Evolutionary conservation across 2,888 invertebrate species (phyloP).

Genomic region (Aleiodes testaceus): DNA sequence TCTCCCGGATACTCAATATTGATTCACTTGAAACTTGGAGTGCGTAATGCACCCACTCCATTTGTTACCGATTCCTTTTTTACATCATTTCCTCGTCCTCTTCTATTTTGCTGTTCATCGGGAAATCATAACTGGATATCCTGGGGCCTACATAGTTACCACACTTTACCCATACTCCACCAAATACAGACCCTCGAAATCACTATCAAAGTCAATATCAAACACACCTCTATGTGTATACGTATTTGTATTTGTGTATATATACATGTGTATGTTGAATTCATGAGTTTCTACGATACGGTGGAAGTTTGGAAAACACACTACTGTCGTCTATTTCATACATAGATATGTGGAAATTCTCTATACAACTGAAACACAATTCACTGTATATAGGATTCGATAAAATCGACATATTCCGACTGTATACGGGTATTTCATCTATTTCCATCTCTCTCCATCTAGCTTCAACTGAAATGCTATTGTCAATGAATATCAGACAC

Average conservation of each 20-base stretch:
- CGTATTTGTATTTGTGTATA: background rate
- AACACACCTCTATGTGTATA: background rate
- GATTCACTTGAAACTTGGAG: slow-evolving; percentile 6
- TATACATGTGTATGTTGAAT: slow-evolving; percentile 33
- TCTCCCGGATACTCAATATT: slow-evolving; percentile 8
- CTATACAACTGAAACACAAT: slow-evolving; percentile 29
- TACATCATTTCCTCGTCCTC: background rate
- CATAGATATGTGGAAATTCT: slow-evolving; percentile 36
- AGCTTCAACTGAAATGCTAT: background rate
- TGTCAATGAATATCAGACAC: slow-evolving; percentile 22
- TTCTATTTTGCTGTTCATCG: background rate
- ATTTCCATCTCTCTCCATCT: background rate
- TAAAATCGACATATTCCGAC: slow-evolving; percentile 24
- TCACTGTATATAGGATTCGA: slow-evolving; percentile 5
- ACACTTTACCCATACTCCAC: background rate
- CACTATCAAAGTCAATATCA: slow-evolving; percentile 27
- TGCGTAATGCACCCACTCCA: background rate
- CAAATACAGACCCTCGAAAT: slow-evolving; percentile 16
- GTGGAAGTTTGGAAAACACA: slow-evolving; percentile 33
- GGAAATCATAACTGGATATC: slow-evolving; percentile 13
- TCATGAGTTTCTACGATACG: slow-evolving; percentile 31
- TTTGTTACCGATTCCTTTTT: background rate
- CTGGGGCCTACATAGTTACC: background rate
- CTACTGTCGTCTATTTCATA: slow-evolving; percentile 38
- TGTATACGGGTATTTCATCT: background rate